Conservation (phyloP, 2,113 vertebrate species). For the Phaethon lepturus region DNA sequence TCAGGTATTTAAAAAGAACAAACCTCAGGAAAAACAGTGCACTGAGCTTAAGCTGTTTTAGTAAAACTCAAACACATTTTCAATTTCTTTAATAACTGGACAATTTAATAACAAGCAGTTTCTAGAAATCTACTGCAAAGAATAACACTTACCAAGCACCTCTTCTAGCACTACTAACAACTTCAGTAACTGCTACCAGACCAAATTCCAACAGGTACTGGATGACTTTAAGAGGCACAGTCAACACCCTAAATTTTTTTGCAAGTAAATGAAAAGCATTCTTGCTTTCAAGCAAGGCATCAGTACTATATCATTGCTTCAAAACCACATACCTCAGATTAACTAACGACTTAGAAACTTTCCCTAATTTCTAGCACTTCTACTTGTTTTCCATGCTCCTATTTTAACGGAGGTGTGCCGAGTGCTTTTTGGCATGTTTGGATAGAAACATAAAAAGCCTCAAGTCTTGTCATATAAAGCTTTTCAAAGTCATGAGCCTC, state of each 20-base stretch:
- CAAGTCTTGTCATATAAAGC: constrained; percentile 3
- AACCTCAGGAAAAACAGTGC: background rate
- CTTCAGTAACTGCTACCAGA: background rate
- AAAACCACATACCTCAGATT: background rate
- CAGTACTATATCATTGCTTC: rapidly evolving
- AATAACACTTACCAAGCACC: background rate
- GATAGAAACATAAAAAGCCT: constrained; percentile 33
- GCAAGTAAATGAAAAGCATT: background rate
- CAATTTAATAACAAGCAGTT: background rate
- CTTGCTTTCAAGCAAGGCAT: background rate
- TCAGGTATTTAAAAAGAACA: background rate
- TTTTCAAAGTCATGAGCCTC: background rate
- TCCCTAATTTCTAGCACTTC: background rate
- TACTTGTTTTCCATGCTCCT: background rate
- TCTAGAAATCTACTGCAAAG: background rate
- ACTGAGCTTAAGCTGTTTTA: background rate
- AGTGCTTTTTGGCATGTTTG: constrained; percentile 11
- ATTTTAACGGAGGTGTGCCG: background rate
- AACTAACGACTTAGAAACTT: background rate
- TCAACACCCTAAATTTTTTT: background rate
- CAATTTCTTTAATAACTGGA: background rate
- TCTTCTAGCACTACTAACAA: background rate
- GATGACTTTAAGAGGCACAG: constrained; percentile 1
- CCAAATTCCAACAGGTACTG: background rate
- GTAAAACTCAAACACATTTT: background rate